A percentile compares a stretch with the other conserved stretches of the same genome.
phyloP scores from a whole-genome alignment of 1,140 invertebrate genomes.

The Platyura marginata region DNA sequence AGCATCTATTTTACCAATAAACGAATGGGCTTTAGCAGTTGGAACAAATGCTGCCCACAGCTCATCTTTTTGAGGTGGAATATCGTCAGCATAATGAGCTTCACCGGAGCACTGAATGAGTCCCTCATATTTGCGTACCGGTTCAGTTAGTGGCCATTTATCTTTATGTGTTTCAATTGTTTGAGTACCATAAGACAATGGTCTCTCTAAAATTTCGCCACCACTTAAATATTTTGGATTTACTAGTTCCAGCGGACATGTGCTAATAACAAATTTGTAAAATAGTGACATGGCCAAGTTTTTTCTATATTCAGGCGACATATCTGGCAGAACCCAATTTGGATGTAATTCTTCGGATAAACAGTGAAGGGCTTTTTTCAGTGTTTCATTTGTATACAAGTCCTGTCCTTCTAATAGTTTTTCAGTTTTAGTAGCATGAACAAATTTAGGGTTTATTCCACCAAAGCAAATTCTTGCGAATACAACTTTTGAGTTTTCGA shows the following conservation, averaged over 20 bases:
- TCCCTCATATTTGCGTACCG: constrained; percentile 58
- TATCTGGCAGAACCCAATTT: constrained; percentile 37
- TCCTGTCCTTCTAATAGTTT: constrained; percentile 37
- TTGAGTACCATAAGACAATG: constrained; percentile 50
- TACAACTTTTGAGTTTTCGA: constrained; percentile 31
- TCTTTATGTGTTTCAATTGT: constrained; percentile 48
- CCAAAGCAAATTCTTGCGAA: too few relatives aligned
- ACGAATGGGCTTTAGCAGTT: too few relatives aligned
- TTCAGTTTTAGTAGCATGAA: constrained; percentile 50
- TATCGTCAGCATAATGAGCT: too few relatives aligned
- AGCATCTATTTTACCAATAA: too few relatives aligned
- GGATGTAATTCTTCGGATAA: constrained; percentile 42
- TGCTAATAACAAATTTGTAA: too few relatives aligned
- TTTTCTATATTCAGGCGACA: constrained; percentile 40
- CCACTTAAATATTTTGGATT: constrained; percentile 28
- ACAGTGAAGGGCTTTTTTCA: constrained; percentile 35
- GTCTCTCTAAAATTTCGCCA: constrained; percentile 36
- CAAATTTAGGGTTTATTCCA: constrained; percentile 48
- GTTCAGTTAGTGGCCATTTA: constrained; percentile 62
- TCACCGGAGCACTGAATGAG: constrained; percentile 51
- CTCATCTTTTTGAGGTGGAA: too few relatives aligned
- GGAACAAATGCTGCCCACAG: too few relatives aligned
- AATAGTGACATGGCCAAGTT: too few relatives aligned
- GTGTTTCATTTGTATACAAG: constrained; percentile 22
- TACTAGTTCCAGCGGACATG: constrained; percentile 14